Conservation (phyloP, 2,113 vertebrate species). For the Paradoxurus hermaphroditus region DNA sequence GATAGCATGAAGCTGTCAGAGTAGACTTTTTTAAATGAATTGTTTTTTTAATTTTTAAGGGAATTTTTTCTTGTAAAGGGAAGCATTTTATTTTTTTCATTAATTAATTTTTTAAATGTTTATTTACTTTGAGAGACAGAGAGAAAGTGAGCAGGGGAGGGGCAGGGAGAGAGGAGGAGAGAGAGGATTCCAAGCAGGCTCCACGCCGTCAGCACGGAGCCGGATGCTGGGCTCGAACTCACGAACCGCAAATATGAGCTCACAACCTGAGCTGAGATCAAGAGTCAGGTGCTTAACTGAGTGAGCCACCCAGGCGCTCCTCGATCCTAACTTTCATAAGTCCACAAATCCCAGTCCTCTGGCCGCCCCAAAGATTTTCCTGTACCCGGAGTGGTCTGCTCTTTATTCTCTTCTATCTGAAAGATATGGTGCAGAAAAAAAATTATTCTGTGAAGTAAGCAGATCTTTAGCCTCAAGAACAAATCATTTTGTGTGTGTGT, state of each 20-base stretch:
- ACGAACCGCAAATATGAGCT: too few relatives aligned
- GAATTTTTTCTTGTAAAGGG: not conserved
- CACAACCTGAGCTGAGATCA: too few relatives aligned
- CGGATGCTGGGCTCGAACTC: too few relatives aligned
- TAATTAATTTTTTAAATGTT: too few relatives aligned
- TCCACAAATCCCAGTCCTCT: not conserved
- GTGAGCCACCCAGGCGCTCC: too few relatives aligned
- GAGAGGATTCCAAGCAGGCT: too few relatives aligned
- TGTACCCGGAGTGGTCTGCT: not conserved
- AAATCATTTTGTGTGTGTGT: not conserved
- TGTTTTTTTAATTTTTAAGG: not conserved
- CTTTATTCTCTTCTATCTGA: constrained; percentile 17
- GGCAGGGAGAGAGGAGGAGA: too few relatives aligned
- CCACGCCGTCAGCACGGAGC: too few relatives aligned
- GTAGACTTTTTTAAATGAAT: not conserved
- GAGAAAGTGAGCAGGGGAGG: too few relatives aligned
- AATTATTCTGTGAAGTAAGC: not conserved
- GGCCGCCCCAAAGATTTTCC: not conserved
- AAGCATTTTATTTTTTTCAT: not conserved
- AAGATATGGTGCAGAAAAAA: not conserved
- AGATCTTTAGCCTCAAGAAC: constrained; percentile 6
- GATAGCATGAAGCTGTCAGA: not conserved
- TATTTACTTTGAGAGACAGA: too few relatives aligned
- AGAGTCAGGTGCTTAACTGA: too few relatives aligned
- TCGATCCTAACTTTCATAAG: not conserved